Base-by-base conservation (phyloP, 2,888 invertebrate genomes). In the Oasisia sp. region DNA sequence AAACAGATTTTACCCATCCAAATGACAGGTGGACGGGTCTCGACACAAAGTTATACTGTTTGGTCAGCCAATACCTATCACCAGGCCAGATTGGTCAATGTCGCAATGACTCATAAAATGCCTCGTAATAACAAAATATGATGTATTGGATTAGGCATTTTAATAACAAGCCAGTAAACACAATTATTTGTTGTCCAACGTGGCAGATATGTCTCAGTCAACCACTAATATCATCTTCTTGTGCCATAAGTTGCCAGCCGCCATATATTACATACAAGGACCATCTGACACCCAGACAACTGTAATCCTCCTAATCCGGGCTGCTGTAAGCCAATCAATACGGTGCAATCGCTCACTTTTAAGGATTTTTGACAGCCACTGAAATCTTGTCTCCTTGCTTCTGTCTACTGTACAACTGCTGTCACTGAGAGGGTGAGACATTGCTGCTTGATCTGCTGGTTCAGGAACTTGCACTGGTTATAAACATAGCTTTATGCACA, bases 271-370 rank as follows among this genome's bases (percentile, higher is more conserved):
- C 7, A 74, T n/a, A 5, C 1, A 74, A 74, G 74, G 19, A 19
- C 27, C 74, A 74, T 74, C 74, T 74, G 74, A 74, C 74, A 74
- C n/a, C 74, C 74, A 74, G 74, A 74, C 74, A 74, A 27, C 74
- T 19, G 27, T 74, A 74, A 74, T 74, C 74, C 74, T n/a, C 27
- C 19, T 19, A 74, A 74, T 74, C 74, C 74, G 1, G 27, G 74
- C 74, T 27, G 74, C n/a, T 1, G 7, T n/a, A 27, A n/a, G 74
- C 74, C 74, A 74, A 74, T 74, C 74, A 74, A 74, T 74, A 74
- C 74, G 14, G 27, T 27, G 74, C 74, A 74, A 74, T 74, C n/a
- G 7, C 74, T 74, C 74, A 74, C 74, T 74, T 74, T 74, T 74
- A 74, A 74, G 27, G 74, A 74, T 74, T 74, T 74, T 74, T 74